Evolutionary conservation across 2,888 invertebrate species (phyloP), one percentile per base, ranked within the genome.

Genomic region (Alloscopus bannaensis): DNA sequence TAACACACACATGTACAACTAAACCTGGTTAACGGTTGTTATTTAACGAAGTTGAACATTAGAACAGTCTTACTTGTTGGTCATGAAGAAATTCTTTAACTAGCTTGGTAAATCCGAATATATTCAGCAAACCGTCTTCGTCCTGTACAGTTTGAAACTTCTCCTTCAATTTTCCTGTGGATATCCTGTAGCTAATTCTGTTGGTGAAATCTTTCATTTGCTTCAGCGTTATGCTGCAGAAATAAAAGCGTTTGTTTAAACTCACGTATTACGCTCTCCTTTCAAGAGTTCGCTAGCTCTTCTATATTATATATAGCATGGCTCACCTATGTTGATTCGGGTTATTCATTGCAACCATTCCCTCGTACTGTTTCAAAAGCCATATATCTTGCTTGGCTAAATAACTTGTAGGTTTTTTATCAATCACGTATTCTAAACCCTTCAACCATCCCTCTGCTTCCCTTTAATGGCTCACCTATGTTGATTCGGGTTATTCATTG

Each of bases 121-220:
- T 36, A 20, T 60, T 60, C 1, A 66, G n/a, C 2, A 42, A 31
- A 3, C 81, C 80, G 28, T 71, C 65, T 0, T 40, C 31, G 31
- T 75, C 69, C 57, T 72, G 77, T 4, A 77, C 22, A 16, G 11
- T 65, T 28, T 69, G 60, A 55, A 75, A 83, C 28, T 47, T 65
- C 8, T 81, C 81, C 28, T 62, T 68, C 0, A 83, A 62, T 45
- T 62, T 80, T 22, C 83, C 80, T 0, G 80, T 81, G 8, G 81
- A 81, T 16, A 78, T 83, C 26, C 80, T 81, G 20, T 45, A 77
- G 28, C 72, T 80, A 4, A 80, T 70, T 11, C 78, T 52, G 31
- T 75, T 81, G 13, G 83, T 78, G 50, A 83, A 72, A 16, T 81
- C 80, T 57, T 73, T 80, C 62, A 83, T 55, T 72, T 83, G 80